Evolutionary conservation across 2,797 vertebrate genomes (phyloP), one percentile per base, ranked within the genome.

Genomic region (Pteropus rufus): DNA sequence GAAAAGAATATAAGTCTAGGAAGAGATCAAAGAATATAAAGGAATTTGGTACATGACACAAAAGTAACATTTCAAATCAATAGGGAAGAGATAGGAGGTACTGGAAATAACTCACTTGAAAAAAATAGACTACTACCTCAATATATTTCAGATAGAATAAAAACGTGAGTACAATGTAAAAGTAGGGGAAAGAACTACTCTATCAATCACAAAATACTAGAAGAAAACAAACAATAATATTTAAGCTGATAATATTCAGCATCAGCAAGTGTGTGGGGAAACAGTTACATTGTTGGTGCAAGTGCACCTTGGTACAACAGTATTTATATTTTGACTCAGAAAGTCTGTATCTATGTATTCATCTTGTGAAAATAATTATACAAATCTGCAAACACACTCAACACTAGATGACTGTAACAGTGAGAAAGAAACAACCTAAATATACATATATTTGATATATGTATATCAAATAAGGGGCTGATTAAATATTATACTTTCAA

Each of bases 291-390:
- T 46, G 29, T 15, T 60, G 64, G 81, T 49, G 11, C 36, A 26
- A 54, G 46, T 83, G 6, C 88, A 83, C 10, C 12, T 12, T 24
- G 11, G 49, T 36, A 69, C 36, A 60, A 80, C 0, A 44, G 23
- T 41, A 52, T 49, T 95, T 88, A 54, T 52, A 72, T 56, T 89
- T 77, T 90, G 70, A 87, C 34, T 52, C 54, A 49, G 23, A 76
- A 85, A 84, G 24, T 69, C 3, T 89, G 26, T 31, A 72, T 44
- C 8, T 83, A 14, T n/a, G 34, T 65, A 41, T 76, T 56, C 79
- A 86, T 77, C 73, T 77, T 89, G 39, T 90, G 69, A 39, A 97
- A 89, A 67, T 85, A 88, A 81, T 82, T 62, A 94, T n/a, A 96
- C 41, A 93, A 69, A 92, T 41, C 12, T 72, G 52, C 36, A 76